Conservation (phyloP, 2,113 vertebrate genomes). For the Nycticryphes semicollaris region DNA sequence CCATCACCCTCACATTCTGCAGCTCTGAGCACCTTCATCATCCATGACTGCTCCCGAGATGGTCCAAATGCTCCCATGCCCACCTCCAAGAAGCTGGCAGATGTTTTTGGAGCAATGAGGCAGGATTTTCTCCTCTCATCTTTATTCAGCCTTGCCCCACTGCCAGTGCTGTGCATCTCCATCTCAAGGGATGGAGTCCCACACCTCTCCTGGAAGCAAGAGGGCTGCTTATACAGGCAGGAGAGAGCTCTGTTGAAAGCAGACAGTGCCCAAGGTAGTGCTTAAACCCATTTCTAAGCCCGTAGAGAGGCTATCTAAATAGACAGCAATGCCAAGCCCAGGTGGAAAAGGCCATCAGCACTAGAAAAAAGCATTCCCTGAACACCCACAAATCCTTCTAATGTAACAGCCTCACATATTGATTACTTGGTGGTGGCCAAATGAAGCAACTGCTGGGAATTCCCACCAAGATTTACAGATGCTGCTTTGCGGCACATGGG, state of each 20-base stretch:
- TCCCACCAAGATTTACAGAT: not conserved
- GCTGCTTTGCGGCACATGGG: fast-evolving
- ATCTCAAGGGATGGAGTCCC: not conserved
- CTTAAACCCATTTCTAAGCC: not conserved
- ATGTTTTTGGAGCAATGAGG: not conserved
- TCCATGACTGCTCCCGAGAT: not conserved
- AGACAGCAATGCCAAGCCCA: not conserved
- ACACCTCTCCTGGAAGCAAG: not conserved
- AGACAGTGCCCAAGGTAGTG: not conserved
- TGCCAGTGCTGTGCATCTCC: not conserved
- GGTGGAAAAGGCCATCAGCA: not conserved
- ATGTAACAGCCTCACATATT: not conserved
- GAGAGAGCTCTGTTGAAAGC: not conserved
- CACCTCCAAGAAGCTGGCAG: not conserved
- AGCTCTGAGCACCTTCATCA: not conserved
- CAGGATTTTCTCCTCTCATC: not conserved
- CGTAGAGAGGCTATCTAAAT: not conserved
- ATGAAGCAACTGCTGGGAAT: not conserved
- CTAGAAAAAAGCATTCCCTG: not conserved
- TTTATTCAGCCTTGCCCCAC: not conserved
- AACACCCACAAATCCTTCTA: not conserved
- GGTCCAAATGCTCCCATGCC: not conserved
- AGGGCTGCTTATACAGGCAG: not conserved
- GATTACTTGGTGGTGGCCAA: not conserved
- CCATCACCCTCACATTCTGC: not conserved